A percentile compares a stretch with the other conserved stretches of the same genome.
These are phyloP conservation scores for Cyanoramphus novaezelandiae DNA, from an alignment of 2,113 vertebrate species.

Conservation along the genomic window DNA sequence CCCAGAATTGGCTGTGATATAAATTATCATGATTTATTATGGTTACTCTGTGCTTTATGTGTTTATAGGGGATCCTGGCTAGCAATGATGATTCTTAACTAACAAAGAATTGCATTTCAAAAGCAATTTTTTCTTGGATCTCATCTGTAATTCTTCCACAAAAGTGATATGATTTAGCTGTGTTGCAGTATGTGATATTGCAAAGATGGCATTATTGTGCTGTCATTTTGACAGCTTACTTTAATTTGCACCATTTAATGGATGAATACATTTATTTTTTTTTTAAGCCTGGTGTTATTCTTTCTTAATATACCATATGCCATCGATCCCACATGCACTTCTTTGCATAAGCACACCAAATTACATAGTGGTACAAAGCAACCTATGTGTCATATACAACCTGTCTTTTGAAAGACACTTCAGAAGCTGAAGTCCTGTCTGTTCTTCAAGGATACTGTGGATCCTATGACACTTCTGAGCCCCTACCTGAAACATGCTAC, in stretches of 20 bases:
- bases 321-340: conserved; percentile 58
- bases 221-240: conserved; percentile 75
- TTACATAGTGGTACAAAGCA: conserved; percentile 25
- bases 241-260: conserved; percentile 77
- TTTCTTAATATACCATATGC: conserved; percentile 72
- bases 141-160: conserved; percentile 69
- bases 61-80: conserved; percentile 70
- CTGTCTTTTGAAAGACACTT: conserved; percentile 33
- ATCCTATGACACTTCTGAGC: neutral
- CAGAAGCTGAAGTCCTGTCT: conserved; percentile 23
- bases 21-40: conserved; percentile 80
- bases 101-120: conserved; percentile 61
- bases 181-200: conserved; percentile 61
- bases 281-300: conserved; percentile 63
- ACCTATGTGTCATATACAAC: conserved; percentile 50
- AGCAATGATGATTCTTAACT: conserved; percentile 69
- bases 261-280: conserved; percentile 52
- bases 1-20: conserved; percentile 74
- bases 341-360: conserved; percentile 48
- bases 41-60: conserved; percentile 58
- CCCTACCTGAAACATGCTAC: neutral
- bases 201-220: conserved; percentile 74
- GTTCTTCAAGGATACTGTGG: neutral
- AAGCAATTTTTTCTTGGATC: conserved; percentile 66
- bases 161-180: conserved; percentile 65